Evolutionary conservation across 2,888 invertebrate species (phyloP).

Genomic region (Perizoma affinitatum): DNA sequence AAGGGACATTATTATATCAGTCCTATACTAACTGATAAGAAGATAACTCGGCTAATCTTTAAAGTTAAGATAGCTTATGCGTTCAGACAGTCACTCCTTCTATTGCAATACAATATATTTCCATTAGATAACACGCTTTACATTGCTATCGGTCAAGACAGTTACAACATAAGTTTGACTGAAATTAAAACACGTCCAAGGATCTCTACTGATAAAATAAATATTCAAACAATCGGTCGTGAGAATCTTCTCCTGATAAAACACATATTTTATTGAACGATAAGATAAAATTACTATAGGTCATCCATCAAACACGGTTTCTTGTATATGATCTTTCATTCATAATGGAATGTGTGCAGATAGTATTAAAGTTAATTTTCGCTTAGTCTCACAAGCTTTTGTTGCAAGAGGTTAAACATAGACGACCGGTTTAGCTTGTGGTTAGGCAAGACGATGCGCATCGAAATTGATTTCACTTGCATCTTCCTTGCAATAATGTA

Average conservation of each 20-base stretch:
- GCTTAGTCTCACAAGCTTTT: slow-evolving; percentile 38
- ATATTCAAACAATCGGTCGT: slow-evolving; percentile 48
- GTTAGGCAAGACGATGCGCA: slow-evolving; percentile 41
- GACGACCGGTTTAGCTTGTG: slow-evolving; percentile 51
- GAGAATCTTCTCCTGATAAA: slow-evolving; percentile 53
- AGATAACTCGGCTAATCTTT: slow-evolving; percentile 6
- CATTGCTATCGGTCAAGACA: slow-evolving; percentile 34
- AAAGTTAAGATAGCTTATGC: not conserved
- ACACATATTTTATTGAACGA: slow-evolving; percentile 44
- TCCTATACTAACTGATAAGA: slow-evolving; percentile 17
- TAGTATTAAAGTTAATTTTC: slow-evolving; percentile 27
- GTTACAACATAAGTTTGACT: slow-evolving; percentile 34
- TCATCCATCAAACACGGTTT: slow-evolving; percentile 11
- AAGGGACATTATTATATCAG: slow-evolving; percentile 4
- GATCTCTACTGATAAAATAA: slow-evolving; percentile 38
- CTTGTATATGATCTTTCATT: slow-evolving; percentile 12
- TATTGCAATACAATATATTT: slow-evolving; percentile 14
- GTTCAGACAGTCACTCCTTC: slow-evolving; percentile 1
- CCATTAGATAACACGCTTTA: slow-evolving; percentile 10
- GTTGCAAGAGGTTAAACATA: slow-evolving; percentile 59
- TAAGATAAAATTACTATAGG: slow-evolving; percentile 46
- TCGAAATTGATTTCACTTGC: slow-evolving; percentile 47
- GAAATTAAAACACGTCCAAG: slow-evolving; percentile 38
- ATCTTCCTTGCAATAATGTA: slow-evolving; percentile 32
- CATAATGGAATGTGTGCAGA: slow-evolving; percentile 10